A percentile compares a stretch with the other conserved stretches of the same genome.
phyloP scores from a whole-genome alignment of 2,797 vertebrate genomes.

The Salmo trutta region DNA sequence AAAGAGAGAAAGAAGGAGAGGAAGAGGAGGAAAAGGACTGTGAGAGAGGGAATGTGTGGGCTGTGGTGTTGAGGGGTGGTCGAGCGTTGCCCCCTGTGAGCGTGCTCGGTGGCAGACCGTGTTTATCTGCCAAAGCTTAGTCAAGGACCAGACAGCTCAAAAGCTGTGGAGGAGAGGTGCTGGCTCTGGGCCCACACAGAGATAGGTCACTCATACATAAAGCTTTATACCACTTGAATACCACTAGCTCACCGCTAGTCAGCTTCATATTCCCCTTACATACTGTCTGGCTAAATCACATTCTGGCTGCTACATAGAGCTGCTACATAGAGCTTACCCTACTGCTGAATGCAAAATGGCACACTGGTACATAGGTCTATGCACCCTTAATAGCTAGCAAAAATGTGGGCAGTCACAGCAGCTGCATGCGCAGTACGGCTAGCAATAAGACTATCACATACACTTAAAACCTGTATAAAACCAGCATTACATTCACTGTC shows the following conservation, averaged over 20 bases:
- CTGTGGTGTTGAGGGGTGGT: not conserved
- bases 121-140: conserved; percentile 7
- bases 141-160: not conserved
- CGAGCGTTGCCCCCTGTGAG: not conserved
- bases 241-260: not conserved
- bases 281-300: not conserved
- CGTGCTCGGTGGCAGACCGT: not conserved
- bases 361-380: not conserved
- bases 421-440: not conserved
- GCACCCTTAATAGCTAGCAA: not conserved
- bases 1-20: conserved; percentile 5
- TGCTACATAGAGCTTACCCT: not conserved
- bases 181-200: not conserved
- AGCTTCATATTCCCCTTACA: not conserved
- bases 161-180: not conserved
- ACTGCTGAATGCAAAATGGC: not conserved
- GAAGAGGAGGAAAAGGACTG: not conserved
- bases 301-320: not conserved
- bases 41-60: not conserved
- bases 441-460: not conserved
- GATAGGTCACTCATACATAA: not conserved
- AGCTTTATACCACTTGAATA: not conserved
- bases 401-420: not conserved
- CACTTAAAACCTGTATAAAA: not conserved
- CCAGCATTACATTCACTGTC: too few species aligned